These are phyloP conservation scores for Allobates femoralis DNA, from an alignment of 2,797 vertebrate species.

Conservation along the genomic window DNA sequence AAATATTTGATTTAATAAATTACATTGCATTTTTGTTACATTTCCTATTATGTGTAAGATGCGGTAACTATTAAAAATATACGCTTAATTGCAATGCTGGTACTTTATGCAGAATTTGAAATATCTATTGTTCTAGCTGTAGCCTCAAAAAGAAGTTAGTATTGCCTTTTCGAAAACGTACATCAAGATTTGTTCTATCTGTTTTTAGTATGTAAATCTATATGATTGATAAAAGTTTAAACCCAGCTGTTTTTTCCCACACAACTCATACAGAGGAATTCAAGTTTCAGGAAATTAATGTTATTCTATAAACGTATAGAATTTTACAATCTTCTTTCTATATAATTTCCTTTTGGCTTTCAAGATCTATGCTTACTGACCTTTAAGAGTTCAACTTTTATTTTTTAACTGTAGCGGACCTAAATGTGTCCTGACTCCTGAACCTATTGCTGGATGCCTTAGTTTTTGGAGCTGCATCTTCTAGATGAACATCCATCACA, in stretches of 20 bases:
- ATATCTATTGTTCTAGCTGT: neutral
- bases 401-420: too few relatives aligned
- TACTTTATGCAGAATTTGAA: neutral
- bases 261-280: too few relatives aligned
- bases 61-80: neutral
- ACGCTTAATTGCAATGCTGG: neutral
- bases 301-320: too few relatives aligned
- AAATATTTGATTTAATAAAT: neutral
- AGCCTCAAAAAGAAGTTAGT: neutral
- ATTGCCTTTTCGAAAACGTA: neutral
- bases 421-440: too few relatives aligned
- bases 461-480: too few relatives aligned
- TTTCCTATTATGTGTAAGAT: neutral
- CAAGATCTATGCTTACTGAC: too few relatives aligned
- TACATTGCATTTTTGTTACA: neutral
- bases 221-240: neutral
- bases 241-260: neutral
- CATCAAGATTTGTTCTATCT: neutral
- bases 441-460: too few relatives aligned
- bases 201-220: neutral
- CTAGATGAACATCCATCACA: too few relatives aligned
- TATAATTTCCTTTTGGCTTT: too few relatives aligned
- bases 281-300: too few relatives aligned
- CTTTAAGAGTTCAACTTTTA: too few relatives aligned
- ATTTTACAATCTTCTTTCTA: too few relatives aligned